These are phyloP conservation scores for Sebastes miniatus DNA, from an alignment of 2,797 vertebrate genomes.

Conservation along the genomic window DNA sequence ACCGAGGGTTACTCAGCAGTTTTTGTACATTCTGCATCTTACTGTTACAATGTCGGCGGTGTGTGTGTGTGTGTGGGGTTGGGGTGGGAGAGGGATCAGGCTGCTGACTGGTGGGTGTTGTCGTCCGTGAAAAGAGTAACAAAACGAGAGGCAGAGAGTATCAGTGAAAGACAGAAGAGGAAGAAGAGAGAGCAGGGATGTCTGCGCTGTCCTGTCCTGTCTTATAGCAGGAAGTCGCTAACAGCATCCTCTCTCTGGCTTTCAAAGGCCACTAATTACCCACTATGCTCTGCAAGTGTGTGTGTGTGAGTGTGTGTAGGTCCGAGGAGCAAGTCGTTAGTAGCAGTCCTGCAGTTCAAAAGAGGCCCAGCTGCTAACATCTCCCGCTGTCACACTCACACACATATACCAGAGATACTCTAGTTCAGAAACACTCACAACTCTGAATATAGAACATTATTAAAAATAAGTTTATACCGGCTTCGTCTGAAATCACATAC, in stretches of 20 bases:
- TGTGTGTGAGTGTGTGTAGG: background rate
- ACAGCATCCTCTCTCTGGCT: conserved; percentile 64
- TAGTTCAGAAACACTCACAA: background rate
- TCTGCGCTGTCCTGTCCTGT: conserved; percentile 21
- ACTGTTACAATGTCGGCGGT: conserved; percentile 38
- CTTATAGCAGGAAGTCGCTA: conserved; percentile 65
- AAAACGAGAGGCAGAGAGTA: background rate
- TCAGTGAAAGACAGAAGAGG: background rate
- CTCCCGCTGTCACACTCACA: conserved; percentile 20
- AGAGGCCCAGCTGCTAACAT: conserved; percentile 45
- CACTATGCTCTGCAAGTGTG: background rate
- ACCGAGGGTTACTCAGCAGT: conserved; percentile 58
- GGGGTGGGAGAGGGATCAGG: background rate
- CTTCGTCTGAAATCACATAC: too few relatives aligned
- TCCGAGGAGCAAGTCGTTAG: conserved; percentile 16
- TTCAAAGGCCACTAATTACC: conserved; percentile 59
- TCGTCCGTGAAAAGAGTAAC: background rate
- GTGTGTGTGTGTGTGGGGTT: background rate
- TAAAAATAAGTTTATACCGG: background rate
- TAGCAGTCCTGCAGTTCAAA: conserved; percentile 37
- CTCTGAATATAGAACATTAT: background rate
- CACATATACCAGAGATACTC: background rate
- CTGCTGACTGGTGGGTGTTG: background rate
- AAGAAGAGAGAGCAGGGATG: conserved; percentile 30
- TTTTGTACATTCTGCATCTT: conserved; percentile 62